Base-by-base conservation (phyloP, 53 echinoderm and acorn worm genomes). In the Echinometra lucunter region DNA sequence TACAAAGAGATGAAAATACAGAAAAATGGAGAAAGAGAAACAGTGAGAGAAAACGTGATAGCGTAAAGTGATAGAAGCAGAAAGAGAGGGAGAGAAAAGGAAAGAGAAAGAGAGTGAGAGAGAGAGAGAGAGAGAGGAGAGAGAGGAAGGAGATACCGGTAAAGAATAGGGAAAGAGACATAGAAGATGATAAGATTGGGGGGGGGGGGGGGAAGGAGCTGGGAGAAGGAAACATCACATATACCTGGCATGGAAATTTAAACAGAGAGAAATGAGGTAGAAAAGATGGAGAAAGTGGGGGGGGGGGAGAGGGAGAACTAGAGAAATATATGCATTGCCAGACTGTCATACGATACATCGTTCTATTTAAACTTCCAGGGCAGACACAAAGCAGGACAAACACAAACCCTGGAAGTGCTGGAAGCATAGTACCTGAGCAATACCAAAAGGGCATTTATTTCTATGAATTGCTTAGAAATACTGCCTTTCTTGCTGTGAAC, bases 331-430 rank as follows among this genome's bases (percentile, higher is more conserved):
- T 83, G 83, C 83, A 83, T 83, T 11, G 10, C n/a, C 45, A 3
- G 83, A 83, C 83, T n/a, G 49, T 8, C 25, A 83, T 27, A 27
- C 28, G 49, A 83, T 83, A 47, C 17, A 12, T 83, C 83, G 49
- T 3, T 83, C 47, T 28, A 83, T 47, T n/a, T 47, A 45, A 45
- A 19, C 37, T 40, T 40, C 11, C 19, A 19, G 75, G 34, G 38
- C 40, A 75, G 75, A 75, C 83, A 83, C 83, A 83, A 45, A n/a
- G 17, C 45, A 83, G 28, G 47, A n/a, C 83, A 45, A 83, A 83
- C 83, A 45, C n/a, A 25, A 27, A 47, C 83, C 80, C 83, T 83
- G 83, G 47, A 45, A 18, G 10, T 45, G n/a, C 49, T 47, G 49
- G 10, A 80, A 27, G 45, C 35, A 83, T 83, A 25, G 49, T 15